Conservation (phyloP, 2,797 vertebrate species). For the Tokudaia muenninki region DNA sequence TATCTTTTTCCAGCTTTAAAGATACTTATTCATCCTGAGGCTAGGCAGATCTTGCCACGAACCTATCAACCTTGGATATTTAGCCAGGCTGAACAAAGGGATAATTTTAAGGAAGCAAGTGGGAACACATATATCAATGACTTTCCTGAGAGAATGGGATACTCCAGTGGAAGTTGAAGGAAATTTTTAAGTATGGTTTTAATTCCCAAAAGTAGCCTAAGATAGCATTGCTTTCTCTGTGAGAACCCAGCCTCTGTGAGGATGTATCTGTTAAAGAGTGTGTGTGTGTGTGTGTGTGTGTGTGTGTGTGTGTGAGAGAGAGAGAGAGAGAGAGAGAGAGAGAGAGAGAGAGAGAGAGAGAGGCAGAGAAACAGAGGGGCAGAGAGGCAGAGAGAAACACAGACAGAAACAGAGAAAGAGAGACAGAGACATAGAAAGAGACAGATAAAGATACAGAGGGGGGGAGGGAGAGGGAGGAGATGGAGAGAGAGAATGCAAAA, state of each 20-base stretch:
- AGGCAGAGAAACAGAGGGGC: too few species aligned
- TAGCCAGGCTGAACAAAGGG: neutral
- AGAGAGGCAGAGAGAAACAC: neutral
- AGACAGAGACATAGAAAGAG: neutral
- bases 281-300: neutral
- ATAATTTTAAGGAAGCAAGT: neutral
- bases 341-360: neutral
- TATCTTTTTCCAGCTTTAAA: neutral
- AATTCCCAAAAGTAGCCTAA: neutral
- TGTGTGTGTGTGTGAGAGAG: too few species aligned
- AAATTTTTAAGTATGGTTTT: slow-evolving; percentile 24
- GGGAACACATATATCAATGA: neutral
- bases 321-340: neutral
- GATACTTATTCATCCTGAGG: neutral
- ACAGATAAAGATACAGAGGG: neutral
- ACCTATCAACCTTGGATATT: neutral
- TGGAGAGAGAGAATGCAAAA: neutral
- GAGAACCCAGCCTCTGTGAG: neutral
- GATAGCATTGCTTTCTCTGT: neutral
- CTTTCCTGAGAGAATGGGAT: neutral
- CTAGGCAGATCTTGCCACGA: neutral
- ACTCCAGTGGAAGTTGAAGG: neutral
- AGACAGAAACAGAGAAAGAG: neutral
- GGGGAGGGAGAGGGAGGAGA: too few species aligned
- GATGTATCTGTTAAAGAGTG: neutral